These are phyloP conservation scores for Drosophila falleni DNA, from an alignment of 2,888 invertebrate genomes.

Conservation along the genomic window DNA sequence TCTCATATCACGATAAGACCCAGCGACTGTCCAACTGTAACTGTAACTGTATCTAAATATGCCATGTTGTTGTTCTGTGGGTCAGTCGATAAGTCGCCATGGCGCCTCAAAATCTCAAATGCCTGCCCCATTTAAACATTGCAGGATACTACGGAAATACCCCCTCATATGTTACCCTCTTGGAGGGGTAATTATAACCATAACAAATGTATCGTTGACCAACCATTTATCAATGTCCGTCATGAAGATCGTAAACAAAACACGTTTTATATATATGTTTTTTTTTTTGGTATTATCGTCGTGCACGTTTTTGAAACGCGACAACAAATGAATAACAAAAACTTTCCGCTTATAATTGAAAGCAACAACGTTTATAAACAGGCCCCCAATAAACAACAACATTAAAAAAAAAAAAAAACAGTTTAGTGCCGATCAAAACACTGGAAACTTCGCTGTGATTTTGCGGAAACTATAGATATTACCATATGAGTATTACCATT, in stretches of 20 bases:
- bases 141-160: conserved; percentile 14
- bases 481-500: neutral
- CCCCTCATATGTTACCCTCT: neutral
- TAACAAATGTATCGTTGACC: conserved; percentile 14
- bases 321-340: conserved; percentile 60
- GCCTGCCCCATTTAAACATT: conserved; percentile 24
- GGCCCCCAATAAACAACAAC: conserved; percentile 27
- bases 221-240: conserved; percentile 41
- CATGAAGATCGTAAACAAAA: conserved; percentile 50
- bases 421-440: conserved; percentile 12
- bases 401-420: conserved; percentile 13
- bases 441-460: conserved; percentile 28
- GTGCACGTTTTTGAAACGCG: conserved; percentile 73
- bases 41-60: conserved; percentile 15
- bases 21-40: conserved; percentile 25
- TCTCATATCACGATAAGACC: conserved; percentile 39
- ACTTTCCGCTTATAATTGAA: conserved; percentile 66
- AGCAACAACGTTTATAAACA: conserved; percentile 41
- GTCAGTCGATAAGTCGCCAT: conserved; percentile 40
- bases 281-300: conserved; percentile 41
- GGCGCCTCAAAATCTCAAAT: conserved; percentile 44
- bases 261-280: conserved; percentile 43
- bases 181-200: conserved; percentile 23
- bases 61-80: conserved; percentile 25
- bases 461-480: conserved; percentile 37